A percentile compares a stretch with the other conserved stretches of the same genome.
Conservation (phyloP, 1,140 invertebrate species). For the Palaemon carinicauda region DNA sequence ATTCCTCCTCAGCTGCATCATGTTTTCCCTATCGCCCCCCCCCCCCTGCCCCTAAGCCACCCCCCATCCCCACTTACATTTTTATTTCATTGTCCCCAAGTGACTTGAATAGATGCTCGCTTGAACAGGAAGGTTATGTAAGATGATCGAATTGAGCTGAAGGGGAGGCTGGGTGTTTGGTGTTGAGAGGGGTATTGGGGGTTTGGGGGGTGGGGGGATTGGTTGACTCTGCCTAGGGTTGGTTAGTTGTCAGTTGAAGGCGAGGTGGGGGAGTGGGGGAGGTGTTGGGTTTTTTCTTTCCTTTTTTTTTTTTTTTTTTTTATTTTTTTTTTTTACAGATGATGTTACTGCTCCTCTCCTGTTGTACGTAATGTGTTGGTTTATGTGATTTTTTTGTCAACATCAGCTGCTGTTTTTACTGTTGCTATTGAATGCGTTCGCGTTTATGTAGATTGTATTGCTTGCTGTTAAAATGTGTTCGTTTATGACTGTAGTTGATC, state of each 20-base stretch:
- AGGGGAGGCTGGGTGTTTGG: no score
- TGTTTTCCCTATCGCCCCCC: not conserved
- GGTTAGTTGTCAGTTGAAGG: not conserved
- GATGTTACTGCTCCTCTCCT: not conserved
- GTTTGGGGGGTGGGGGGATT: not conserved
- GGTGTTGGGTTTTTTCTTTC: no score
- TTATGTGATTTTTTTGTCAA: not conserved
- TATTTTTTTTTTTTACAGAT: not conserved
- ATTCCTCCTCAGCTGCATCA: not conserved
- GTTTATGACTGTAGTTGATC: no score
- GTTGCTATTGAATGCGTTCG: no score
- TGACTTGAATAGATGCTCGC: not conserved
- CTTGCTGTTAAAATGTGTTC: no score
- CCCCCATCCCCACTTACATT: not conserved
- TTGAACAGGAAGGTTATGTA: not conserved
- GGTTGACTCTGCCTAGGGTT: not conserved
- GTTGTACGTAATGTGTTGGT: not conserved
- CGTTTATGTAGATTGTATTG: no score
- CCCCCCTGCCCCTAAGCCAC: not conserved
- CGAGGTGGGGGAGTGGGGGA: not conserved
- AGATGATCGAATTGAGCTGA: not conserved
- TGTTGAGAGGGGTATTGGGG: no score
- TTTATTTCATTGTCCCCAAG: not conserved
- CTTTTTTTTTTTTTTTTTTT: no score
- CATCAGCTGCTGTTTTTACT: not conserved